Evolutionary conservation across 1,140 invertebrate species (phyloP).

Genomic region (Apis laboriosa): DNA sequence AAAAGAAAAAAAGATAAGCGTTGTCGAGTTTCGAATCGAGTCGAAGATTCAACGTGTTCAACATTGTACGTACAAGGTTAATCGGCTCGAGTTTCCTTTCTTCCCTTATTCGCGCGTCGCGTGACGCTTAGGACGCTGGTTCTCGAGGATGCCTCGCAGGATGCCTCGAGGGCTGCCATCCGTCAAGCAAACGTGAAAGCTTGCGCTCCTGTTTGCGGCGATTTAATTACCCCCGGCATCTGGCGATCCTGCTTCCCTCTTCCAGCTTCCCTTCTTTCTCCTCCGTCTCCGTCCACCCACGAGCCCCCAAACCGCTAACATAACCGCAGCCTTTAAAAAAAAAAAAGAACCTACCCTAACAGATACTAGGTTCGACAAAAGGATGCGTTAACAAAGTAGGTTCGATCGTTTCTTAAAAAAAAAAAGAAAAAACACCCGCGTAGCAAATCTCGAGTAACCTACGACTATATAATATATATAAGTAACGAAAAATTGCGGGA

Average conservation of each 20-base stretch:
- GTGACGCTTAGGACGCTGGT: conserved; percentile 13
- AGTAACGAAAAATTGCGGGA: no score
- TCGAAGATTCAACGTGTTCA: neutral
- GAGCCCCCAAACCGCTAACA: conserved; percentile 15
- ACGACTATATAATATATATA: no score
- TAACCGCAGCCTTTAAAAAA: conserved; percentile 3
- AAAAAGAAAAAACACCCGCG: no score
- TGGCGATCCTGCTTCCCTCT: conserved; percentile 50
- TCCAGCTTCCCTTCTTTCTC: conserved; percentile 8
- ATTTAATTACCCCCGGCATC: conserved; percentile 61
- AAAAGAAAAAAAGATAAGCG: no score
- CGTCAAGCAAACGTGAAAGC: conserved; percentile 51
- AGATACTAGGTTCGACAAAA: no score
- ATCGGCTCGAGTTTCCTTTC: conserved; percentile 6
- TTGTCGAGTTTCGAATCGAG: no score
- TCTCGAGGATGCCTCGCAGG: conserved; percentile 33
- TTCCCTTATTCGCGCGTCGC: neutral
- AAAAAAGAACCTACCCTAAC: no score
- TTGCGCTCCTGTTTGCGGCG: conserved; percentile 56
- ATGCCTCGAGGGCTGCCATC: conserved; percentile 41
- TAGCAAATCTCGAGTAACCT: no score
- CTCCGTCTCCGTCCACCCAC: conserved; percentile 29
- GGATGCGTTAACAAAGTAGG: no score
- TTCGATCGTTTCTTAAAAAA: no score
- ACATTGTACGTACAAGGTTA: neutral